These are phyloP conservation scores for Argyrosomus japonicus DNA, from an alignment of 2,113 vertebrate species.

Conservation along the genomic window DNA sequence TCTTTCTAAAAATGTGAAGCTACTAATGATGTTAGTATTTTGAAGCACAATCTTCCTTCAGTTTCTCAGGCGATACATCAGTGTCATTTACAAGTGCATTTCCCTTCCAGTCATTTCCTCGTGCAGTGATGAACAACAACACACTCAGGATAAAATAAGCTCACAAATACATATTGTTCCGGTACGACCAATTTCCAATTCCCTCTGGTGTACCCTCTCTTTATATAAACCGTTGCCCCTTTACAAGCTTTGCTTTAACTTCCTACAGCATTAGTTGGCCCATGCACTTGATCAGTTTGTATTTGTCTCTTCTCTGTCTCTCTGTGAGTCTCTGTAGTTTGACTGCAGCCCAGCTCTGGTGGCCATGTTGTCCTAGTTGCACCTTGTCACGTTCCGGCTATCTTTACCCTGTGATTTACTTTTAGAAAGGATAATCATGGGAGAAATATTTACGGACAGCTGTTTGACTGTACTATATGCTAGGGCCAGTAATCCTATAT, in stretches of 20 bases:
- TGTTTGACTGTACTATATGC: conserved; percentile 92
- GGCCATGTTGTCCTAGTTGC: conserved; percentile 86
- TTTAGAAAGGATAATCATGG: conserved; percentile 98
- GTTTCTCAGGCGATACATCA: conserved; percentile 1
- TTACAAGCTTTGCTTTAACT: background rate
- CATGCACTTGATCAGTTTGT: background rate
- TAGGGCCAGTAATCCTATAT: conserved; percentile 95
- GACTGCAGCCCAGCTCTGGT: conserved; percentile 82
- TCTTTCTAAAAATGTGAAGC: background rate
- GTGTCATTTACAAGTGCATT: conserved; percentile 37
- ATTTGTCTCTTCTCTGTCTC: conserved; percentile 22
- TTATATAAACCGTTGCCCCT: background rate
- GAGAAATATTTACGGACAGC: conserved; percentile 98
- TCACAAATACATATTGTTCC: conserved; percentile 18
- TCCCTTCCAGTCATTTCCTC: conserved; percentile 15
- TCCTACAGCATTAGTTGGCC: background rate
- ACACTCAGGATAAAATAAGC: conserved; percentile 34
- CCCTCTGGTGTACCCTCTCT: background rate
- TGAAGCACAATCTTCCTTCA: background rate
- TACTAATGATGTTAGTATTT: background rate
- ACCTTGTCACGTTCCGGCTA: conserved; percentile 96
- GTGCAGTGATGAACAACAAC: conserved; percentile 13
- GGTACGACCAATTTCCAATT: conserved; percentile 22
- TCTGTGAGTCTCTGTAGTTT: conserved; percentile 73
- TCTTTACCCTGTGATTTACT: conserved; percentile 97